Base-by-base conservation (phyloP, 2,797 vertebrate species). In the Sebastes flavidus region DNA sequence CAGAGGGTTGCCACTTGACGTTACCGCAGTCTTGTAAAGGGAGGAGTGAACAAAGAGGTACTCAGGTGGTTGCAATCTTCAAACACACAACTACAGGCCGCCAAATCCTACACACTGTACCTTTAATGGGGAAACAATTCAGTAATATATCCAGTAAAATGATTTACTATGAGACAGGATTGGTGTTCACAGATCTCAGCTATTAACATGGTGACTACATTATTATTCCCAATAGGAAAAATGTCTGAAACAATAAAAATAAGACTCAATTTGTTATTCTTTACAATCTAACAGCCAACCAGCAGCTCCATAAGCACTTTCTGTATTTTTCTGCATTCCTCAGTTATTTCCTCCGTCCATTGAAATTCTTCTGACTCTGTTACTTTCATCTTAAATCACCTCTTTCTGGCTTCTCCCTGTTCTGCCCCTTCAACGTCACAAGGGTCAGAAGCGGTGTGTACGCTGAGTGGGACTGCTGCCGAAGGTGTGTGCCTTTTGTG, bases 321-420 rank as follows among this genome's bases (percentile, higher is more conserved):
- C 54, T 78, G 54, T 71, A 65, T 78, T 80, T 65, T 82, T 81
- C 56, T 84, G 78, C 72, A 75, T 65, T 75, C 52, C 72, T 67
- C 60, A 79, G 65, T 82, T 74, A 46, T 87, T 85, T 72, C 62
- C 14, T 61, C 46, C 49, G 29, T 85, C 73, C 42, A 65, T 3
- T 55, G 72, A 80, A 72, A 74, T 74, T 78, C 42, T n/a, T 89
- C 77, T 36, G 38, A 89, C 71, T 83, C 66, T 46, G 72, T 77
- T 73, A 79, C 82, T 89, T 87, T 87, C 61, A 70, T 88, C 84
- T 78, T 86, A 80, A 52, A 91, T 88, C 87, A 87, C 75, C 82
- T 76, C 72, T 81, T 62, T 84, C 82, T 90, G 66, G 30, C 55
- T 55, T 78, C 73, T 83, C 71, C 61, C 65, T 54, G 82, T 72